Evolutionary conservation across 2,113 vertebrate genomes (phyloP).

Genomic region (Craseonycteris thonglongyai): DNA sequence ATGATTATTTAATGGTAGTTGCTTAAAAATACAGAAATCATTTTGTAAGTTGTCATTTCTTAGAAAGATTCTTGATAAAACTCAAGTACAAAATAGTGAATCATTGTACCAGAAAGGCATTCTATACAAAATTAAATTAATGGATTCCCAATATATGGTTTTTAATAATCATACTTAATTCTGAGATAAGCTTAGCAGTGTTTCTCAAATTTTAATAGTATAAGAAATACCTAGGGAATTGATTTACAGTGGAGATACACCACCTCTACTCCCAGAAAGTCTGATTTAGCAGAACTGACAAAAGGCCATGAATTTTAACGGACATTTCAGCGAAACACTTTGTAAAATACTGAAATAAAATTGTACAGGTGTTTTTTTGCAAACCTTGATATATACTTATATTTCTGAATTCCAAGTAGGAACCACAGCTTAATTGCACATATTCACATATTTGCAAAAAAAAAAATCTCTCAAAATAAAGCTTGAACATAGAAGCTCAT

Average conservation of each 20-base stretch:
- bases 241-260: background rate
- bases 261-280: background rate
- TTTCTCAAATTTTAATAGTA: conserved; percentile 20
- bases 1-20: background rate
- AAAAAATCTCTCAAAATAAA: background rate
- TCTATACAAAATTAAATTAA: conserved; percentile 4
- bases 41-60: background rate
- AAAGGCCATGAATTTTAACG: background rate
- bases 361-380: background rate
- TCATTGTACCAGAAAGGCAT: background rate
- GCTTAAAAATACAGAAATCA: background rate
- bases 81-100: conserved; percentile 10
- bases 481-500: background rate
- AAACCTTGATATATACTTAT: background rate
- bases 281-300: background rate
- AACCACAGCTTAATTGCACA: background rate
- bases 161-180: conserved; percentile 43
- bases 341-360: conserved; percentile 7
- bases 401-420: background rate
- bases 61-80: background rate
- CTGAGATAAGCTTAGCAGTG: background rate
- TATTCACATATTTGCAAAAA: background rate
- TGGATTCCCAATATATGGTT: background rate
- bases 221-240: background rate
- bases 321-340: background rate